These are phyloP conservation scores for Trichogramma pretiosum DNA, from an alignment of 1,140 invertebrate genomes.

Conservation along the genomic window DNA sequence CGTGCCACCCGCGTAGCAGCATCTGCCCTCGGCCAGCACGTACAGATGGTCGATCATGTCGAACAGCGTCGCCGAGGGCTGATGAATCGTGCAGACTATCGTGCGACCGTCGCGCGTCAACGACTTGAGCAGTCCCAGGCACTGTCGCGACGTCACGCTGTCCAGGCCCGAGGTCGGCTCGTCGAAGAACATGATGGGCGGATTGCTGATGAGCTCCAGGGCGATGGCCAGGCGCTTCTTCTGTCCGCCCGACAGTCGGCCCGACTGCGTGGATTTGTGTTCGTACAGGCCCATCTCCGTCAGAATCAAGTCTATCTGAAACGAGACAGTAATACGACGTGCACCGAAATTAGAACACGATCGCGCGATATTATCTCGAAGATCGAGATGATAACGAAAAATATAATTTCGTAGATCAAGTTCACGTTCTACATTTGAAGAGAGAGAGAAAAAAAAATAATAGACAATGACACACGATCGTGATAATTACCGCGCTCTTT, in stretches of 20 bases:
- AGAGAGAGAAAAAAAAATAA: background rate
- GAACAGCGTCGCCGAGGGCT: constrained; percentile 78
- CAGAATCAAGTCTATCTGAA: constrained; percentile 62
- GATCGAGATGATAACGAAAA: background rate
- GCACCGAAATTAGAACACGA: background rate
- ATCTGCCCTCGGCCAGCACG: constrained; percentile 68
- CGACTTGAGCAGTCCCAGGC: constrained; percentile 64
- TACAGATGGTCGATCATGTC: constrained; percentile 86
- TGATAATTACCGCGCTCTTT: background rate
- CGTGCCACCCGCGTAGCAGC: constrained; percentile 73
- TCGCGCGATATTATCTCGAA: background rate
- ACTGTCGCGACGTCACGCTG: constrained; percentile 75
- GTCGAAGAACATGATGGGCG: constrained; percentile 84
- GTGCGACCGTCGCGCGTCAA: constrained; percentile 67
- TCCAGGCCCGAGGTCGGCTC: constrained; percentile 81
- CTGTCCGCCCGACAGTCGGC: constrained; percentile 78
- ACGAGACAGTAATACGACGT: background rate
- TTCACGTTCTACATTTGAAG: background rate
- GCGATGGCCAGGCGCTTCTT: constrained; percentile 80
- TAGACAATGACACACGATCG: no score
- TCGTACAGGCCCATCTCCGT: constrained; percentile 61
- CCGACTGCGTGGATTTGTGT: constrained; percentile 56
- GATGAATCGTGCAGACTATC: constrained; percentile 82
- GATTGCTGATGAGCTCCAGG: constrained; percentile 74
- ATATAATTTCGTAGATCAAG: background rate